These are phyloP conservation scores for Muscicapa adusta DNA, from an alignment of 2,113 vertebrate species.

Conservation along the genomic window DNA sequence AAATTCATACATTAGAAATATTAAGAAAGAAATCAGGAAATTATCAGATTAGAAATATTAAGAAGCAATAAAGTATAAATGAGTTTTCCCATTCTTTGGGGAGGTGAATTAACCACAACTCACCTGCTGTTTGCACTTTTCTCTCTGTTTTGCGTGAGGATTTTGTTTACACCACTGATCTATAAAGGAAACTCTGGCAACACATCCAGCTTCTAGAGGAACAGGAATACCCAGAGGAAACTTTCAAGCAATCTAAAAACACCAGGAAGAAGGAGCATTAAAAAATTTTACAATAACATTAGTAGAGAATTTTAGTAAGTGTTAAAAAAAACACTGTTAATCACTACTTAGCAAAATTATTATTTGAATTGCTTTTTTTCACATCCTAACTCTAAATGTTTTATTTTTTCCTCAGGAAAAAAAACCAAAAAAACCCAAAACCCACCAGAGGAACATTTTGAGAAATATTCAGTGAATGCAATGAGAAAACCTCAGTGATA, in stretches of 20 bases:
- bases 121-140: background rate
- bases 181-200: background rate
- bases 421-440: background rate
- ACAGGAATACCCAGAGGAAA: background rate
- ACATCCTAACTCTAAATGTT: background rate
- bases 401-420: background rate
- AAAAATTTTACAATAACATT: background rate
- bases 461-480: background rate
- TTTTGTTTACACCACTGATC: background rate
- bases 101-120: background rate
- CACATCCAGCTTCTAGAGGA: background rate
- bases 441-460: background rate
- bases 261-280: background rate
- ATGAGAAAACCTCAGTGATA: background rate
- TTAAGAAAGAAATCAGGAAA: background rate
- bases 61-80: background rate
- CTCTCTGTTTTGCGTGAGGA: background rate
- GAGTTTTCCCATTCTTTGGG: background rate
- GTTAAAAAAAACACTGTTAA: background rate
- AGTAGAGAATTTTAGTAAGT: background rate
- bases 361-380: background rate
- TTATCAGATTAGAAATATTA: background rate
- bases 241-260: background rate
- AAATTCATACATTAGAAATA: background rate
- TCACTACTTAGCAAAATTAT: background rate